Evolutionary conservation across 2,797 vertebrate species (phyloP), one percentile per base, ranked within the genome.

Genomic region (Dipus sagitta): DNA sequence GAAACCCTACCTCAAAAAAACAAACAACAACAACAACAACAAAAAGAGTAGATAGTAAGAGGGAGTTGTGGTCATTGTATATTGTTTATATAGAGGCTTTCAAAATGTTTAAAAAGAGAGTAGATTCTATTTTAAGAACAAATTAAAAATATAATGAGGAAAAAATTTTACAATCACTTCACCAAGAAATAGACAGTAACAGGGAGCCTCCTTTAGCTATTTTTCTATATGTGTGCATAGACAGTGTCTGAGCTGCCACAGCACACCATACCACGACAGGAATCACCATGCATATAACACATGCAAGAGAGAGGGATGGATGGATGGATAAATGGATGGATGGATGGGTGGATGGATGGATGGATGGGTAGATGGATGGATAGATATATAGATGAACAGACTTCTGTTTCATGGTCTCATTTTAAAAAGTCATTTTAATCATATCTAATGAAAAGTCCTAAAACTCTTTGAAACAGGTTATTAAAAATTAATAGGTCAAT

Each of bases 361-460:
- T 47, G 47, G 4, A 47, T 14, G 17, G 54, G 13, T 14, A 17
- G 54, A 17, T 14, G 54, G 13, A 15, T 58, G 13, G 54, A 38
- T 38, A 6, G 38, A 38, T 38, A 38, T 38, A 47, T 47, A 47
- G 60, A 47, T 28, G 28, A 9, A 81, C 10, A 38, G 26, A 88
- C 42, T 42, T 78, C 30, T 21, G 6, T 64, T 75, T 75, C 42
- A 68, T 52, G 13, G 20, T 64, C 64, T 79, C 24, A 30, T 78
- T 78, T 92, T 62, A 26, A 54, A 88, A 88, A 86, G 18, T 54
- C 85, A 68, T 81, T 84, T 87, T 64, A 62, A 70, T 68, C 82
- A 87, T 88, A 30, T 88, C 58, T 62, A 38, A 82, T 76, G 88
- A 58, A 58, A 58, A 58, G 3, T 58, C 4, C 54, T 58, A 58